Percentiles rank a stretch among this genome's conserved stretches.
phyloP scores from a whole-genome alignment of 92 coral and sea anemone species.

The Porites lobata region DNA sequence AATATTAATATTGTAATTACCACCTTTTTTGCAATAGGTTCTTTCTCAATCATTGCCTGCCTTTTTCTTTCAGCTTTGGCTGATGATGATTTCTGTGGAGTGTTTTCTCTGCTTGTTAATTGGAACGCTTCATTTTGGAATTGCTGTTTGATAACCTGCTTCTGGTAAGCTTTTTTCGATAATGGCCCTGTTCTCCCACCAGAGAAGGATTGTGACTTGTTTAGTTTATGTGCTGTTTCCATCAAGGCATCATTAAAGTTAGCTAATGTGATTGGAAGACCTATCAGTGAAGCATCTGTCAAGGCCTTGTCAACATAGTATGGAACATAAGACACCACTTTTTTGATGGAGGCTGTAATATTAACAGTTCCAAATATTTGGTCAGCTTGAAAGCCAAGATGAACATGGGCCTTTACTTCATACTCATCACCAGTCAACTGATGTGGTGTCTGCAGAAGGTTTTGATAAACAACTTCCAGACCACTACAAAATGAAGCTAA shows the following conservation, averaged over 20 bases:
- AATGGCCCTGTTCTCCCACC: conserved; percentile 21
- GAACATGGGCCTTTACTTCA: conserved; percentile 51
- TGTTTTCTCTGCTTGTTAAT: neutral
- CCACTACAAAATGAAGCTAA: conserved; percentile 43
- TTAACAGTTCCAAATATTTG: conserved; percentile 54
- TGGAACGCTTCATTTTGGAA: neutral
- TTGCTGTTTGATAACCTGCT: conserved; percentile 12
- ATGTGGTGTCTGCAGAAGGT: conserved; percentile 53
- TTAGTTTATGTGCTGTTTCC: conserved; percentile 57
- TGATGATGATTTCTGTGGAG: conserved; percentile 13
- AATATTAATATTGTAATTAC: conserved; percentile 2
- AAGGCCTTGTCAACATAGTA: conserved; percentile 60
- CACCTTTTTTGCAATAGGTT: conserved; percentile 3
- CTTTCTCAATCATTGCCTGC: conserved; percentile 20
- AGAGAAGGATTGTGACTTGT: conserved; percentile 27
- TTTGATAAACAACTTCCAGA: conserved; percentile 44
- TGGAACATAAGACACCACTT: conserved; percentile 42
- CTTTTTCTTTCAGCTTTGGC: conserved; percentile 37
- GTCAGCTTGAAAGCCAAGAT: conserved; percentile 57
- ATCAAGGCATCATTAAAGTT: conserved; percentile 54
- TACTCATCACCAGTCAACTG: conserved; percentile 38
- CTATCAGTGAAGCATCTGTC: conserved; percentile 52
- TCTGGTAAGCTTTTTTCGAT: conserved; percentile 2
- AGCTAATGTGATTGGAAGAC: conserved; percentile 56
- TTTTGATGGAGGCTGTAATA: conserved; percentile 60